Conservation (phyloP, 2,797 vertebrate genomes). For the Tinamus major region DNA sequence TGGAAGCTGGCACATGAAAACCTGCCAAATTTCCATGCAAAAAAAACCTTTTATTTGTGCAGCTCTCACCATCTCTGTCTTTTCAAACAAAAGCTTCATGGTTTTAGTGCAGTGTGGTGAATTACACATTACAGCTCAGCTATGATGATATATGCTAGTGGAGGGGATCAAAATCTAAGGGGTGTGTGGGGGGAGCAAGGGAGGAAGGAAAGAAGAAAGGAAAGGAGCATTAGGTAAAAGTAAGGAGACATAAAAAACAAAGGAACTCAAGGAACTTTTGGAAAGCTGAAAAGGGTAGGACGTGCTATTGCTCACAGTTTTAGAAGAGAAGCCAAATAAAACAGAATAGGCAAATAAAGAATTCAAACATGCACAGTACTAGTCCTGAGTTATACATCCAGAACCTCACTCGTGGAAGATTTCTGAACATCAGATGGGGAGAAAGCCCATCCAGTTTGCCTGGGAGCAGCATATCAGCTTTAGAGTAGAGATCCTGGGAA, state of each 20-base stretch:
- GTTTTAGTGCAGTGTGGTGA: not conserved
- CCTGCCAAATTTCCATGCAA: slow-evolving; percentile 55
- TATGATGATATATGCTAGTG: not conserved
- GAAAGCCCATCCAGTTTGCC: not conserved
- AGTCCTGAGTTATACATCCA: not conserved
- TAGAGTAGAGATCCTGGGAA: not conserved
- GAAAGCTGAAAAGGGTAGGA: slow-evolving; percentile 10
- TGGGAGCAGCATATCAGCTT: not conserved
- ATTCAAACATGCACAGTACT: not conserved
- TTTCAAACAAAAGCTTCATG: not conserved
- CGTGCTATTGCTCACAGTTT: slow-evolving; percentile 13
- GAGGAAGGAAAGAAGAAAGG: not conserved
- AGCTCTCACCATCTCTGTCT: not conserved
- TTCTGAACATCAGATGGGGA: not conserved
- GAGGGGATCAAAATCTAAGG: not conserved
- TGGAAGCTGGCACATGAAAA: slow-evolving; percentile 26
- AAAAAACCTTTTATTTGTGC: slow-evolving; percentile 57
- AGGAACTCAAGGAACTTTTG: slow-evolving; percentile 17
- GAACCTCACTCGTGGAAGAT: not conserved
- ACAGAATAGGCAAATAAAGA: not conserved
- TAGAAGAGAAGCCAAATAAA: slow-evolving; percentile 33
- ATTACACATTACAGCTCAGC: slow-evolving; percentile 39
- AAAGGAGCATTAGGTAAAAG: slow-evolving; percentile 3
- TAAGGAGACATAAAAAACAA: not conserved
- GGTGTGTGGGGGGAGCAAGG: not conserved